These are phyloP conservation scores for Pogonognathellus flavescens DNA, from an alignment of 1,140 invertebrate genomes.

Conservation along the genomic window DNA sequence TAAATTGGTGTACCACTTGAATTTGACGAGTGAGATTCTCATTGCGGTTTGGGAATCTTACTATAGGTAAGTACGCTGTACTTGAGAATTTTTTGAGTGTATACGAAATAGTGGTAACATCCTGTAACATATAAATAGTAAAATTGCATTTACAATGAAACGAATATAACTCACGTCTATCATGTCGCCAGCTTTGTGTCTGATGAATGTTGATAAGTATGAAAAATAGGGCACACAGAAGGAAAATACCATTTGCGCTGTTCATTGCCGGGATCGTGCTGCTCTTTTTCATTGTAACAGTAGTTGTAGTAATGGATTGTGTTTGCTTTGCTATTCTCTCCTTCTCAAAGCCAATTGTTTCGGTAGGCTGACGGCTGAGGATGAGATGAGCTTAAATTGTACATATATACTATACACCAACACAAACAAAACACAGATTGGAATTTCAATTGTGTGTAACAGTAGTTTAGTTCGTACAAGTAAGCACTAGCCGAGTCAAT, in stretches of 20 bases:
- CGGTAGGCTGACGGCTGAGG: not conserved
- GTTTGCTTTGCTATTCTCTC: slow-evolving; percentile 1
- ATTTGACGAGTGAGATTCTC: no score
- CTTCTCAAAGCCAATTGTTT: slow-evolving; percentile 2
- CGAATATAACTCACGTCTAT: slow-evolving; percentile 52
- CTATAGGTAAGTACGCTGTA: no score
- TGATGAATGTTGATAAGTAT: slow-evolving; percentile 45
- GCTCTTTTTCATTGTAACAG: slow-evolving; percentile 22
- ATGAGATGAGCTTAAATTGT: not conserved
- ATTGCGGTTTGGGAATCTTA: no score
- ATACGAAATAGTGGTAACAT: no score
- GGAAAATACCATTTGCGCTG: slow-evolving; percentile 46
- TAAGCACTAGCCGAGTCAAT: no score
- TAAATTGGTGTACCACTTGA: no score
- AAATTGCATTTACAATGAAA: slow-evolving; percentile 33
- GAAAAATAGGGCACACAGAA: slow-evolving; percentile 50
- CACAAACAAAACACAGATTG: not conserved
- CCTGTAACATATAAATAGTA: no score
- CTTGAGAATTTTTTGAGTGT: no score
- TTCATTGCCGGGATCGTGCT: slow-evolving; percentile 8
- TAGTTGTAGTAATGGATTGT: slow-evolving; percentile 1
- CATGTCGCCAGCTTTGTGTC: slow-evolving; percentile 57
- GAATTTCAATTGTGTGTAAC: slow-evolving; percentile 15
- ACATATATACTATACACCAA: not conserved
- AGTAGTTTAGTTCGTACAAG: no score